phyloP scores from a whole-genome alignment of 2,888 invertebrate genomes.

The Callinectes sapidus region DNA sequence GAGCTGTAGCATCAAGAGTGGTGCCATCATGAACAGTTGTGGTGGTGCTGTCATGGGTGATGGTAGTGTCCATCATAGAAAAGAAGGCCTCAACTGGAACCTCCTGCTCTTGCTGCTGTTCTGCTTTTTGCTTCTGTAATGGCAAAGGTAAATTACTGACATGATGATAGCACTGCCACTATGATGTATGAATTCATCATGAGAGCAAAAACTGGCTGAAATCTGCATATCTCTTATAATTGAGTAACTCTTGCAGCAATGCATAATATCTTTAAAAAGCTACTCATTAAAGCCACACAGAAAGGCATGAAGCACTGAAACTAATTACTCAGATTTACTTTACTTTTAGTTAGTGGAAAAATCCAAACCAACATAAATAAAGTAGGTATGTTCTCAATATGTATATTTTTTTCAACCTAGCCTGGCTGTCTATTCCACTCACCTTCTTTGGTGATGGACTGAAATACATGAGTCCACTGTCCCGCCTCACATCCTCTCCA shows the following conservation, averaged over 20 bases:
- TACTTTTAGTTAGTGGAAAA: no score
- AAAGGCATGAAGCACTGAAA: no score
- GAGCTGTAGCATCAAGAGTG: not conserved
- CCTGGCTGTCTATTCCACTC: not conserved
- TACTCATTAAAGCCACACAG: no score
- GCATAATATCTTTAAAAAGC: no score
- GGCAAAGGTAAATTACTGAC: not conserved
- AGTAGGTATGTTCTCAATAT: no score
- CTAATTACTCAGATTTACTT: no score
- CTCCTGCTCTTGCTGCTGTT: not conserved
- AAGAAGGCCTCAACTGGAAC: not conserved
- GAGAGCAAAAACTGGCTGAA: no score
- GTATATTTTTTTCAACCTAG: no score
- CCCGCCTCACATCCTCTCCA: slow-evolving; percentile 49
- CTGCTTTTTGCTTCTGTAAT: not conserved
- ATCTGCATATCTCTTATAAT: no score
- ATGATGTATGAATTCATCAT: no score
- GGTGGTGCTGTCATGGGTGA: not conserved
- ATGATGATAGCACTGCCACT: not conserved
- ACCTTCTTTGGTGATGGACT: slow-evolving; percentile 66
- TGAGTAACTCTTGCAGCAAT: no score
- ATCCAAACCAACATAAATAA: no score
- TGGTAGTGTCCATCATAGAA: not conserved
- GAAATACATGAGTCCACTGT: slow-evolving; percentile 66
- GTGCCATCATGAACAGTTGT: not conserved